Conservation (phyloP, 2,888 invertebrate genomes). For the Trichopoda pennipes region DNA sequence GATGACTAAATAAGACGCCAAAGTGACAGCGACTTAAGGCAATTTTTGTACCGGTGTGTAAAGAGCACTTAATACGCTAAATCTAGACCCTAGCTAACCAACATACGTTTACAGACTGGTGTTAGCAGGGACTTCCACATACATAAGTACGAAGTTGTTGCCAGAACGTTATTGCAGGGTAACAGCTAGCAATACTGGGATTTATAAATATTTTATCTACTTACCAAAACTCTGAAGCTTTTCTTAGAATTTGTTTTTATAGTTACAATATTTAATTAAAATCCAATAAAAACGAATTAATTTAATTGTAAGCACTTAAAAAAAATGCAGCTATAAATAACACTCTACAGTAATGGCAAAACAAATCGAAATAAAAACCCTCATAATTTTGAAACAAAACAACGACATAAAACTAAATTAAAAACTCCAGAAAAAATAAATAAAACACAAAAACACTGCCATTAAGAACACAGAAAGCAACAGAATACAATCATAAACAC, state of each 20-base stretch:
- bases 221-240: no score
- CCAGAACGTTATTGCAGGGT: no score
- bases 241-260: not conserved
- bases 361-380: constrained; percentile 39
- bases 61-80: no score
- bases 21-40: no score
- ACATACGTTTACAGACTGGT: no score
- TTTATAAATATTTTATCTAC: no score
- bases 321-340: constrained; percentile 36
- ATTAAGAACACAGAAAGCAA: not conserved
- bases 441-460: not conserved
- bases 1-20: no score
- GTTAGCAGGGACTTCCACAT: no score
- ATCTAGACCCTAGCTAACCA: no score
- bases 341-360: not conserved
- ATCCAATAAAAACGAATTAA: constrained; percentile 47
- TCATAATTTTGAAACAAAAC: constrained; percentile 54
- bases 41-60: no score
- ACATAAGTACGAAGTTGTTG: no score
- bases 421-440: constrained; percentile 24
- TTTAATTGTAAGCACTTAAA: constrained; percentile 22
- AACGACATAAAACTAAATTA: constrained; percentile 60
- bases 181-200: no score
- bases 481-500: constrained; percentile 42
- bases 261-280: constrained; percentile 37